Evolutionary conservation across 2,797 vertebrate species (phyloP).

Genomic region (Rousettus madagascariensis): DNA sequence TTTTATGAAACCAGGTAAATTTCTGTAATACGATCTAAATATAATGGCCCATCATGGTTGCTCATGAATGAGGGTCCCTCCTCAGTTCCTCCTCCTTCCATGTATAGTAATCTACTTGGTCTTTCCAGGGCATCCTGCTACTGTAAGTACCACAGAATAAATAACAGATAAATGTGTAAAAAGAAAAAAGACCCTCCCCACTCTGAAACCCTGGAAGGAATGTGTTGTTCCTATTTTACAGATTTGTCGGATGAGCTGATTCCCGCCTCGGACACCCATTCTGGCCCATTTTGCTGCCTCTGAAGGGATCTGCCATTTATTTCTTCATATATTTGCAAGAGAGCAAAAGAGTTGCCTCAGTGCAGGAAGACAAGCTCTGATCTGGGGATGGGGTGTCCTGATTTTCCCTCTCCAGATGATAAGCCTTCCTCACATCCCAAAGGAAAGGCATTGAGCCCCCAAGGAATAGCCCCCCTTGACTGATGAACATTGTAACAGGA

Average conservation of each 20-base stretch:
- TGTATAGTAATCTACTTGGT: background rate
- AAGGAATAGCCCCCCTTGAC: no score
- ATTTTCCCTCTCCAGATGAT: background rate
- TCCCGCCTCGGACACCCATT: background rate
- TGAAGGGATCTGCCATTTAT: background rate
- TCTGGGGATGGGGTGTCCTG: no score
- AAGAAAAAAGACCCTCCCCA: background rate
- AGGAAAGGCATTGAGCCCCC: background rate
- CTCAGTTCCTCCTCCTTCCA: background rate
- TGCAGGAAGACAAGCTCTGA: background rate
- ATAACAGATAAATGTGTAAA: background rate
- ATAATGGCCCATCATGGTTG: background rate
- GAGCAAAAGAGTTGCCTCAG: background rate
- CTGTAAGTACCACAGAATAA: background rate
- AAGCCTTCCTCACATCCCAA: background rate
- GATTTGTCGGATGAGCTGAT: background rate
- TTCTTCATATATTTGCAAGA: background rate
- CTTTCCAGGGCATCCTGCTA: background rate
- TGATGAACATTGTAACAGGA: background rate
- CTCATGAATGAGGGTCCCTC: background rate
- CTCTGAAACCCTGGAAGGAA: background rate
- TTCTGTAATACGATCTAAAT: background rate
- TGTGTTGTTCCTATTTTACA: background rate
- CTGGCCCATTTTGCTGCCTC: background rate
- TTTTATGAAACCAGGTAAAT: background rate